Evolutionary conservation across 2,888 invertebrate species (phyloP).

Genomic region (Hyppa rectilinea): DNA sequence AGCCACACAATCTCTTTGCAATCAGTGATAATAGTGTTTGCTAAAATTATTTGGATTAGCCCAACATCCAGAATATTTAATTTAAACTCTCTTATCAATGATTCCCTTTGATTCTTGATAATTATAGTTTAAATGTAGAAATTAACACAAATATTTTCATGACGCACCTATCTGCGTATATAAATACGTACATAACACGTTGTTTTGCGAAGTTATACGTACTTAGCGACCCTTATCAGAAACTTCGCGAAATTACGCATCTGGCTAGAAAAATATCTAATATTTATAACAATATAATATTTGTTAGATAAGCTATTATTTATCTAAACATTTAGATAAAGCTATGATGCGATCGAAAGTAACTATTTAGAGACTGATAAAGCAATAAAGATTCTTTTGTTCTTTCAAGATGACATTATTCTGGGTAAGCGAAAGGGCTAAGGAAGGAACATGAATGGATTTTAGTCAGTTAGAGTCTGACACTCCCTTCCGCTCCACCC

Average conservation of each 20-base stretch:
- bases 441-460: too few relatives aligned
- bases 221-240: slow-evolving; percentile 13
- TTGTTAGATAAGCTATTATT: slow-evolving; percentile 6
- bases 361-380: neutral
- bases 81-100: too few relatives aligned
- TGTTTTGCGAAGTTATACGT: slow-evolving; percentile 21
- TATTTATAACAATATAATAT: slow-evolving; percentile 15
- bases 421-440: too few relatives aligned
- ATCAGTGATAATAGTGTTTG: too few relatives aligned
- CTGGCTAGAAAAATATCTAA: neutral
- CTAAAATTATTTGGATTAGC: too few relatives aligned
- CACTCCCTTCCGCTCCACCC: too few relatives aligned
- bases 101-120: too few relatives aligned
- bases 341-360: neutral
- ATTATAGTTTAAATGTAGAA: neutral
- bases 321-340: neutral
- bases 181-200: neutral
- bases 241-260: slow-evolving; percentile 6
- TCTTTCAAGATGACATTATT: neutral
- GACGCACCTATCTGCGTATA: neutral
- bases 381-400: neutral
- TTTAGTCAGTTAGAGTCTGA: too few relatives aligned
- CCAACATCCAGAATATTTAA: too few relatives aligned
- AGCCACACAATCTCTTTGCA: too few relatives aligned
- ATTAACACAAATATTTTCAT: neutral